A percentile compares a stretch with the other conserved stretches of the same genome.
Evolutionary conservation across 2,888 invertebrate species (phyloP).

Genomic region (Pilophorus perplexus): DNA sequence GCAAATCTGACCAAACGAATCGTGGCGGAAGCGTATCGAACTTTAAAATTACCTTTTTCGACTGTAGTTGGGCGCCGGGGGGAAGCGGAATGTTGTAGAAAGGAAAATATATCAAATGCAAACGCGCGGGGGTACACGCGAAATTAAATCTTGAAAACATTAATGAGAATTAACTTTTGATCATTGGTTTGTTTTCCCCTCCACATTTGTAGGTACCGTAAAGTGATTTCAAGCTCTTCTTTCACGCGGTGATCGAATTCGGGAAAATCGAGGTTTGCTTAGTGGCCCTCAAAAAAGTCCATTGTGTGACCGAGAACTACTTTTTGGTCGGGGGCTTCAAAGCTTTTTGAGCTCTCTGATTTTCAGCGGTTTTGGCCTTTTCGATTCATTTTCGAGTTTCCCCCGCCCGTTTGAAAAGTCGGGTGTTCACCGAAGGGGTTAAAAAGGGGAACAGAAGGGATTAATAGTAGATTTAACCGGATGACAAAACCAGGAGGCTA

Average conservation of each 20-base stretch:
- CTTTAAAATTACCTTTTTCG: no score
- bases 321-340: slow-evolving; percentile 19
- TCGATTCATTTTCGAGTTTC: slow-evolving; percentile 4
- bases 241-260: slow-evolving; percentile 21
- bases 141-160: slow-evolving; percentile 22
- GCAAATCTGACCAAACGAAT: slow-evolving; percentile 1
- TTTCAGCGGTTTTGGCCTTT: slow-evolving; percentile 8
- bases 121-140: not conserved
- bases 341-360: slow-evolving; percentile 17
- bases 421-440: not conserved
- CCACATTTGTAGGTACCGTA: slow-evolving; percentile 12
- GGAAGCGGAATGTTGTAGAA: slow-evolving; percentile 9
- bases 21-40: not conserved
- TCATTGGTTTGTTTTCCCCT: not conserved
- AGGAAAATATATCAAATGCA: slow-evolving; percentile 28
- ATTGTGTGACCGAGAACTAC: slow-evolving; percentile 2
- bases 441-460: not conserved
- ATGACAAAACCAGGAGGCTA: slow-evolving; percentile 33
- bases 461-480: slow-evolving; percentile 34
- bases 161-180: not conserved
- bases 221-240: no score
- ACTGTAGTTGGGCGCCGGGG: not conserved
- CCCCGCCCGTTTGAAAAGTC: not conserved
- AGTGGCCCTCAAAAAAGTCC: slow-evolving; percentile 2
- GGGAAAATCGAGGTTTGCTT: slow-evolving; percentile 15